These are phyloP conservation scores for Phenganax marumi DNA, from an alignment of 92 coral and sea anemone genomes.

Conservation along the genomic window DNA sequence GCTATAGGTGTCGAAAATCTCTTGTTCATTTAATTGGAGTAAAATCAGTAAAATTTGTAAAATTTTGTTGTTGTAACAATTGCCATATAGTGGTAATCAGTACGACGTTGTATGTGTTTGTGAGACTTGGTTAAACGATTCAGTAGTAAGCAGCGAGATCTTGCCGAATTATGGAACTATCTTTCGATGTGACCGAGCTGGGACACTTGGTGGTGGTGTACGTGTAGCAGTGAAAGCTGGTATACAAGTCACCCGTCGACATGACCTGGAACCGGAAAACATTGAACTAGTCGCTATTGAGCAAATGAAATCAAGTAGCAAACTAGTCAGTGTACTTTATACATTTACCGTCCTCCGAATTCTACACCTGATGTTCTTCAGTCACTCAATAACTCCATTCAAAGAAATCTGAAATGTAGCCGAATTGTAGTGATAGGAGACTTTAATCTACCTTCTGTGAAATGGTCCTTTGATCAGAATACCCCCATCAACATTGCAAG, in stretches of 20 bases:
- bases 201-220: constrained; percentile 49
- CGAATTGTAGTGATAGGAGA: no score
- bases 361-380: constrained; percentile 29
- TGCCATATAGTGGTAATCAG: no score
- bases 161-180: no score
- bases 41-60: no score
- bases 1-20: no score
- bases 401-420: constrained; percentile 34
- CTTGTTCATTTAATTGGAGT: no score
- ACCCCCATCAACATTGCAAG: constrained; percentile 47
- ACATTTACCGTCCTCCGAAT: constrained; percentile 55
- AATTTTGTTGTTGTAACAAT: no score
- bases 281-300: constrained; percentile 55
- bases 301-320: constrained; percentile 7
- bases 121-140: no score
- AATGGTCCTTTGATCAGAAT: constrained; percentile 15
- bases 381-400: constrained; percentile 33
- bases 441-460: constrained; percentile 50
- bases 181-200: no score
- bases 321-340: constrained; percentile 43
- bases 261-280: no score
- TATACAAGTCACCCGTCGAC: constrained; percentile 28
- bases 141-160: no score
- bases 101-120: no score
- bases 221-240: constrained; percentile 48